These are phyloP conservation scores for Eriocheir sinensis DNA, from an alignment of 1,140 invertebrate genomes.

Conservation along the genomic window DNA sequence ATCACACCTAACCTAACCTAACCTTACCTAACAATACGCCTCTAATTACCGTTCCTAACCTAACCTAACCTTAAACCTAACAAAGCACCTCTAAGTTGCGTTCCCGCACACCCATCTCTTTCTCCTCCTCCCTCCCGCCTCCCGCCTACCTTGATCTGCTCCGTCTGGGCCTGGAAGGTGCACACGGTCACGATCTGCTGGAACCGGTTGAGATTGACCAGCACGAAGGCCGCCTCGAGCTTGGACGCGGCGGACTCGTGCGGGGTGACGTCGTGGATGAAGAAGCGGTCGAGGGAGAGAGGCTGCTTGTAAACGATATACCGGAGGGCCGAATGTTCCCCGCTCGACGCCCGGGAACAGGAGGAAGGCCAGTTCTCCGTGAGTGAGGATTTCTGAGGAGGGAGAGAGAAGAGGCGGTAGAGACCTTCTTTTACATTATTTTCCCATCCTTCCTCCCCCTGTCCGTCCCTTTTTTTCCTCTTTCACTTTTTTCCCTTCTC, in stretches of 20 bases:
- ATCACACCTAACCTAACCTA: no score
- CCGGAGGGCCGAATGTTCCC: slow-evolving; percentile 82
- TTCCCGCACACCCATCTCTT: no score
- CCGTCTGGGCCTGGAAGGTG: slow-evolving; percentile 84
- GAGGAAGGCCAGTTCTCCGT: slow-evolving; percentile 83
- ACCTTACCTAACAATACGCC: neutral
- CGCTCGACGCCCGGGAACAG: slow-evolving; percentile 81
- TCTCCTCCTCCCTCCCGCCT: neutral
- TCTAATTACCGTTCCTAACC: neutral
- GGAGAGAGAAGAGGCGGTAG: neutral
- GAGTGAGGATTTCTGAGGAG: slow-evolving; percentile 83
- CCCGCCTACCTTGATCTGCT: slow-evolving; percentile 83
- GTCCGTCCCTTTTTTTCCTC: no score
- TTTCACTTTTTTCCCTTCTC: no score
- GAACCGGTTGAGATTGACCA: slow-evolving; percentile 85
- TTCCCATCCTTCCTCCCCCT: no score
- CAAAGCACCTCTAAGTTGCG: neutral
- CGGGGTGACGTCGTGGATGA: slow-evolving; percentile 86
- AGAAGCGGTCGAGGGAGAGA: slow-evolving; percentile 86
- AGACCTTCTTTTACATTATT: no score
- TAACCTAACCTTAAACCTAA: neutral
- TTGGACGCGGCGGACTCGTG: slow-evolving; percentile 84
- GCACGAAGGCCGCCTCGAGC: slow-evolving; percentile 84
- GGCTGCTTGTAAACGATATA: slow-evolving; percentile 88
- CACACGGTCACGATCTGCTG: slow-evolving; percentile 85